These are phyloP conservation scores for Clytia hemisphaerica DNA, from an alignment of 30 jellyfish, hydroid and myxozoan species.

Conservation along the genomic window DNA sequence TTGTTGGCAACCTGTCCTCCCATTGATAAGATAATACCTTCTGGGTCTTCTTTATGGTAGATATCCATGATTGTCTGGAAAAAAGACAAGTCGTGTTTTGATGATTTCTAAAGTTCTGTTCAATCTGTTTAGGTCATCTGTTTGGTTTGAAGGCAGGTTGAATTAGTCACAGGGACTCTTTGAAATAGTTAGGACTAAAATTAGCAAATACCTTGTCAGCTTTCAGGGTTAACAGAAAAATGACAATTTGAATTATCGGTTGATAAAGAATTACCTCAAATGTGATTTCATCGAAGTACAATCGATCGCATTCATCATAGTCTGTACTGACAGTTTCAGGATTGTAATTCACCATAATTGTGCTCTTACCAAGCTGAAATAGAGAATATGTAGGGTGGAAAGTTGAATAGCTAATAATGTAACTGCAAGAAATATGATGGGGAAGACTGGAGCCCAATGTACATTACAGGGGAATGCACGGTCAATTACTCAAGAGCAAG, in stretches of 20 bases:
- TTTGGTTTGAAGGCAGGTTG: too few species aligned
- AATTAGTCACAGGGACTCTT: too few species aligned
- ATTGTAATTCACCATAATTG: slow-evolving; percentile 93
- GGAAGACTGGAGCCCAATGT: too few species aligned
- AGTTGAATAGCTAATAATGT: not conserved
- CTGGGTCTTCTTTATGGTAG: slow-evolving; percentile 70
- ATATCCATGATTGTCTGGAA: slow-evolving; percentile 91
- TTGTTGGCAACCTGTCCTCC: slow-evolving; percentile 98
- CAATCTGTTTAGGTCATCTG: too few species aligned
- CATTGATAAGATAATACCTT: slow-evolving; percentile 89
- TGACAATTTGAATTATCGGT: not conserved
- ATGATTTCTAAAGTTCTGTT: too few species aligned
- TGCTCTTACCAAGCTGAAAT: slow-evolving; percentile 69
- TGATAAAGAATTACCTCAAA: slow-evolving; percentile 81
- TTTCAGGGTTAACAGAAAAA: too few species aligned
- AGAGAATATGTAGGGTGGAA: not conserved
- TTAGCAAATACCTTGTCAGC: not conserved
- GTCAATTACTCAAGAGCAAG: not conserved
- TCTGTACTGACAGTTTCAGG: slow-evolving; percentile 99
- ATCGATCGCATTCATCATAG: slow-evolving; percentile 98
- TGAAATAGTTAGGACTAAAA: too few species aligned
- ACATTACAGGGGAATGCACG: too few species aligned
- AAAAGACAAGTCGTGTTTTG: not conserved
- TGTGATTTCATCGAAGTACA: slow-evolving; percentile 92
- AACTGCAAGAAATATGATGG: not conserved